Evolutionary conservation across 2,888 invertebrate species (phyloP).

Genomic region (Andrena marginata): DNA sequence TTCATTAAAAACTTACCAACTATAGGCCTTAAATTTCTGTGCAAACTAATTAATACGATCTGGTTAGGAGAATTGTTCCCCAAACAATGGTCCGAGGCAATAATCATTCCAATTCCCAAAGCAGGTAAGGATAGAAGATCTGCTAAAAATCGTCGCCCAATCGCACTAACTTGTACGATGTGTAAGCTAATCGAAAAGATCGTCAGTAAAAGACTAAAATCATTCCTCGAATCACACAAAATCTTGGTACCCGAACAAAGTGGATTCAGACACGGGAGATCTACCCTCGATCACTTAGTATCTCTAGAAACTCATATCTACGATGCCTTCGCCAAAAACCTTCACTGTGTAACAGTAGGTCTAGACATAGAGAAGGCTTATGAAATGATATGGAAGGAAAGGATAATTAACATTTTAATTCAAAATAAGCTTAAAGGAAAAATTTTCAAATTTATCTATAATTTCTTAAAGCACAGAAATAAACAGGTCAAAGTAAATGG

Average conservation of each 20-base stretch:
- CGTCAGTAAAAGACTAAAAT: background rate
- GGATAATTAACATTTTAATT: too few relatives aligned
- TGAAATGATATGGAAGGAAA: too few relatives aligned
- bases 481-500: background rate
- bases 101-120: background rate
- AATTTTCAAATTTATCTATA: background rate
- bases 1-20: background rate
- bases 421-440: background rate
- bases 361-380: too few relatives aligned
- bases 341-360: background rate
- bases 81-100: background rate
- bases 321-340: background rate
- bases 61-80: background rate
- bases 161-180: background rate
- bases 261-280: background rate
- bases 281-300: background rate
- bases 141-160: background rate
- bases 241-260: background rate
- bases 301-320: background rate
- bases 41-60: background rate
- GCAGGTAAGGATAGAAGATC: background rate
- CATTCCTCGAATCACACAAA: background rate
- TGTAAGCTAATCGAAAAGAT: slow-evolving; percentile 1
- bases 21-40: background rate
- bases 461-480: background rate